These are phyloP conservation scores for Chrysomela aeneicollis DNA, from an alignment of 2,888 invertebrate genomes.

Conservation along the genomic window DNA sequence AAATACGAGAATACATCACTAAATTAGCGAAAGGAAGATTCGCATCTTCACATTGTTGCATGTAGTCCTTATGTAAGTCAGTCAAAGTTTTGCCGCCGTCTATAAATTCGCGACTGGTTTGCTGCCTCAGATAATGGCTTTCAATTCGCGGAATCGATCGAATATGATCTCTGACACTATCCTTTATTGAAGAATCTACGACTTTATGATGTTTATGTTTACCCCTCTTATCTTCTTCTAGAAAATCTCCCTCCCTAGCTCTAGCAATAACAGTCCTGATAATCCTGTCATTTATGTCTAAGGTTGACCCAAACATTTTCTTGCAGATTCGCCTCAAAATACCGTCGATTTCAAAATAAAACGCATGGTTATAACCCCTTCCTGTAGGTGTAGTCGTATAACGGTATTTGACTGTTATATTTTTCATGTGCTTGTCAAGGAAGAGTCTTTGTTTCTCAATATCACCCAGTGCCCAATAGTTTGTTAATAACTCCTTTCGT, in stretches of 20 bases:
- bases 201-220: constrained; percentile 28
- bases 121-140: constrained; percentile 21
- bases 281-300: constrained; percentile 27
- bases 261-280: constrained; percentile 26
- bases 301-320: constrained; percentile 25
- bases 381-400: constrained; percentile 19
- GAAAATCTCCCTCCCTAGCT: not conserved
- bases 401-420: constrained; percentile 25
- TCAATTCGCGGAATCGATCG: constrained; percentile 23
- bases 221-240: constrained; percentile 26
- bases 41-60: constrained; percentile 28
- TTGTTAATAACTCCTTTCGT: constrained; percentile 24
- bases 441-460: constrained; percentile 27
- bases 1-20: constrained; percentile 32
- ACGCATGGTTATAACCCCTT: constrained; percentile 24
- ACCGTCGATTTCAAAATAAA: constrained; percentile 30
- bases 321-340: constrained; percentile 23
- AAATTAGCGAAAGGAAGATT: constrained; percentile 31
- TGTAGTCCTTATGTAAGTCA: constrained; percentile 43
- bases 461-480: constrained; percentile 31
- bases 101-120: constrained; percentile 36
- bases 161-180: constrained; percentile 11
- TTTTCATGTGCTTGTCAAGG: constrained; percentile 25
- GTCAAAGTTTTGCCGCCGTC: constrained; percentile 43
- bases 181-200: constrained; percentile 3